A percentile compares a stretch with the other conserved stretches of the same genome.
Conservation (phyloP, 1,140 invertebrate genomes). For the Andricus grossulariae region DNA sequence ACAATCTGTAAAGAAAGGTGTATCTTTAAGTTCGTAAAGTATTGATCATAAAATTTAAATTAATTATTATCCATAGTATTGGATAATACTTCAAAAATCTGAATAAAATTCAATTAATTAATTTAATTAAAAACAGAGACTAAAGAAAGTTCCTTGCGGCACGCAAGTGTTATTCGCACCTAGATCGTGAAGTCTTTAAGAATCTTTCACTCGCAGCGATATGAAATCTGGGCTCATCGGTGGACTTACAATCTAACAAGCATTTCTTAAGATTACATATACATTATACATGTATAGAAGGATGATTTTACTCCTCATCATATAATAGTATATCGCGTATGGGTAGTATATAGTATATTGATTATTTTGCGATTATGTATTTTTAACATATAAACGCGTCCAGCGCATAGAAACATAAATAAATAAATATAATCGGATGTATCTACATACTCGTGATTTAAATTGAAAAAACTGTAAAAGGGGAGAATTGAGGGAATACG, state of each 20-base stretch:
- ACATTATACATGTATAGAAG: conserved; percentile 55
- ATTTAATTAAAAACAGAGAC: too few relatives aligned
- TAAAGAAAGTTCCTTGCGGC: too few relatives aligned
- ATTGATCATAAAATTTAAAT: too few relatives aligned
- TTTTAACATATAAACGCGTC: conserved; percentile 69
- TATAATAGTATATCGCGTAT: conserved; percentile 44
- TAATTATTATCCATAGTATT: too few relatives aligned
- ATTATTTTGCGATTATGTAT: conserved; percentile 65
- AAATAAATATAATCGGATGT: conserved; percentile 70
- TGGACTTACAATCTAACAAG: conserved; percentile 66
- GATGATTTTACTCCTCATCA: conserved; percentile 40
- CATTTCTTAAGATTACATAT: conserved; percentile 63
- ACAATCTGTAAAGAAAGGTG: too few relatives aligned
- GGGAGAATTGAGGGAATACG: conserved; percentile 3
- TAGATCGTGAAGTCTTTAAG: not conserved
- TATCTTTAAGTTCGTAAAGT: too few relatives aligned
- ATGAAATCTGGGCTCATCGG: conserved; percentile 57
- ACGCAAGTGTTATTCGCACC: too few relatives aligned
- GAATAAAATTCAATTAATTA: too few relatives aligned
- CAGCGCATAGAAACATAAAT: conserved; percentile 73
- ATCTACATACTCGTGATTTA: conserved; percentile 61
- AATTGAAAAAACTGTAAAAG: not conserved
- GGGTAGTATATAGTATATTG: conserved; percentile 43
- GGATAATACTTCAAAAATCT: too few relatives aligned
- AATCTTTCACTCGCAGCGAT: conserved; percentile 54